These are phyloP conservation scores for Scolanthus callimorphus DNA, from an alignment of 92 coral and sea anemone genomes.

Conservation along the genomic window DNA sequence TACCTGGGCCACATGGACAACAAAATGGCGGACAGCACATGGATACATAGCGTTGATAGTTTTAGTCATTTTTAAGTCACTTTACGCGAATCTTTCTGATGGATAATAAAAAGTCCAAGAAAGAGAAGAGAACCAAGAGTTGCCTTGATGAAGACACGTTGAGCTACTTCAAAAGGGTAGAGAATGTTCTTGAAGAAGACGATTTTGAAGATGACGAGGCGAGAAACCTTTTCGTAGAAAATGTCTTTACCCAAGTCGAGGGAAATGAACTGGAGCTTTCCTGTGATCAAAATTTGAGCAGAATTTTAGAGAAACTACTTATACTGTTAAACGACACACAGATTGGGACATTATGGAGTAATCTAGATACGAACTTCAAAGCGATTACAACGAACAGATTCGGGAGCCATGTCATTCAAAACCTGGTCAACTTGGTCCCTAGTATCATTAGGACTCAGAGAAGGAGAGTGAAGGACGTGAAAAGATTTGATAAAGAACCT, in stretches of 20 bases:
- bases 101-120: neutral
- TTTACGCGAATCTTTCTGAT: too few species aligned
- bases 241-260: slow-evolving; percentile 69
- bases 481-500: slow-evolving; percentile 5
- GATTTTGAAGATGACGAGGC: slow-evolving; percentile 72
- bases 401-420: slow-evolving; percentile 84
- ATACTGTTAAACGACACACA: slow-evolving; percentile 40
- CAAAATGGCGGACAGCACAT: too few species aligned
- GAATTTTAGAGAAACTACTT: slow-evolving; percentile 63
- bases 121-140: slow-evolving; percentile 10
- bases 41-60: too few species aligned
- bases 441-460: slow-evolving; percentile 56
- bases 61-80: too few species aligned
- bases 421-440: slow-evolving; percentile 49
- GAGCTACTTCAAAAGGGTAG: slow-evolving; percentile 75
- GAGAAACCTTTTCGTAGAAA: slow-evolving; percentile 58
- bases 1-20: too few species aligned
- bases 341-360: slow-evolving; percentile 37
- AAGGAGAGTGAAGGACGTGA: slow-evolving; percentile 21
- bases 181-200: slow-evolving; percentile 71
- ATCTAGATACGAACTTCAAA: slow-evolving; percentile 43
- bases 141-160: slow-evolving; percentile 65
- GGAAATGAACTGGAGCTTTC: slow-evolving; percentile 58
- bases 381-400: slow-evolving; percentile 57
- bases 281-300: slow-evolving; percentile 67